Evolutionary conservation across 2,888 invertebrate species (phyloP).

Genomic region (Phorcus lineatus): DNA sequence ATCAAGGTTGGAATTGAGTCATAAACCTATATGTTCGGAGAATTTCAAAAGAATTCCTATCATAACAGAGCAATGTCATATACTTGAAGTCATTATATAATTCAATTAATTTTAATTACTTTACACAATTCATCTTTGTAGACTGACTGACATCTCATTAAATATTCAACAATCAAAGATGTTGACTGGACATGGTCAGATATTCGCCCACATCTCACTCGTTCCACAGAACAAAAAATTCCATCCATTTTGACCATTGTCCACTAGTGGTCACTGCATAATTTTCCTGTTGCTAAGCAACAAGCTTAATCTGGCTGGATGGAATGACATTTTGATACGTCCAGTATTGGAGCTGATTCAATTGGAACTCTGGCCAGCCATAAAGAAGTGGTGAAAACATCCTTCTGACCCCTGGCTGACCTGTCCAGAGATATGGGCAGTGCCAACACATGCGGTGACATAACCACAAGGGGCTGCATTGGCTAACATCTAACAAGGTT

Average conservation of each 20-base stretch:
- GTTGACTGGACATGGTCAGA: too few species aligned
- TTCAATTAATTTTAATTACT: too few species aligned
- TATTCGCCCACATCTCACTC: too few species aligned
- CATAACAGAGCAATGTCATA: too few species aligned
- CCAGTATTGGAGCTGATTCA: background rate
- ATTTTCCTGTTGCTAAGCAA: slow-evolving; percentile 13
- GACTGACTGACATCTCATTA: too few species aligned
- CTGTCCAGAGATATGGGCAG: background rate
- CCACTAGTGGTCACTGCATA: slow-evolving; percentile 8
- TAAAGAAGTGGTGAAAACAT: slow-evolving; percentile 1
- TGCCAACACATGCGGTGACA: background rate
- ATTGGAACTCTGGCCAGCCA: background rate
- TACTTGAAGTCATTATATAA: too few species aligned
- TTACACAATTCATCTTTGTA: too few species aligned
- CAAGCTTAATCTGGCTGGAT: slow-evolving; percentile 10
- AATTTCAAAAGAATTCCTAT: too few species aligned
- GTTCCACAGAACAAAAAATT: background rate
- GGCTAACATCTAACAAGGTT: background rate
- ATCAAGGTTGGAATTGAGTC: too few species aligned
- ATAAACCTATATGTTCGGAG: too few species aligned
- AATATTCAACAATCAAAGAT: too few species aligned
- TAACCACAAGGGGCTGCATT: background rate
- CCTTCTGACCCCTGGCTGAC: background rate
- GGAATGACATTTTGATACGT: slow-evolving; percentile 1
- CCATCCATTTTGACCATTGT: slow-evolving; percentile 7